These are phyloP conservation scores for Aphelinus certus DNA, from an alignment of 1,140 invertebrate genomes.

Conservation along the genomic window DNA sequence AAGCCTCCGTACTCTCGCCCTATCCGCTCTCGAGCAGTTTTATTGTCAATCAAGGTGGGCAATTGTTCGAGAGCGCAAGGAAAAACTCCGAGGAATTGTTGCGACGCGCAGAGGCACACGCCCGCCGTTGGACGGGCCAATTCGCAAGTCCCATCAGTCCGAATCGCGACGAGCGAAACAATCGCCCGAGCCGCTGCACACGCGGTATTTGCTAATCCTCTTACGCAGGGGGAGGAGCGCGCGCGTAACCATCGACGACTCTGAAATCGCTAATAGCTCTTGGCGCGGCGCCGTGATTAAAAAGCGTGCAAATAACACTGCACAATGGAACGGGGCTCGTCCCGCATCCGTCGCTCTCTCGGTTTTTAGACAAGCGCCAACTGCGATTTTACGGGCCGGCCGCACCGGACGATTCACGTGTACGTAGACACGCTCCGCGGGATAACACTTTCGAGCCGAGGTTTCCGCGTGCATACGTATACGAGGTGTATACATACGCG, in stretches of 20 bases:
- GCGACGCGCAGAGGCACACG: no score
- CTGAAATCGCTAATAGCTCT: neutral
- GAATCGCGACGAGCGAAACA: neutral
- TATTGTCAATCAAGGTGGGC: no score
- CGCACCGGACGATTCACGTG: neutral
- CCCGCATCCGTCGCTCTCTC: no score
- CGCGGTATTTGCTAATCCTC: constrained; percentile 23
- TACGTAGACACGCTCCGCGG: neutral
- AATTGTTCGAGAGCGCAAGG: no score
- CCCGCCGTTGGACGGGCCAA: no score
- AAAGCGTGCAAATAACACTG: constrained; percentile 25
- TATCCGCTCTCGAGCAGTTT: no score
- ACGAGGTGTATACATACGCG: neutral
- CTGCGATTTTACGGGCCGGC: constrained; percentile 4
- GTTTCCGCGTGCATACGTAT: no score
- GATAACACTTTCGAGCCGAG: neutral
- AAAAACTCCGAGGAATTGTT: no score
- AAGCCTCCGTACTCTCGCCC: no score
- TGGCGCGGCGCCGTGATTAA: neutral
- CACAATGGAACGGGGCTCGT: neutral
- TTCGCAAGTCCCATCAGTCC: no score
- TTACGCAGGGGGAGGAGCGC: neutral
- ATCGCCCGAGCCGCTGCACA: neutral
- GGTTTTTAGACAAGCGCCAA: neutral
- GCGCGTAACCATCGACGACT: neutral